These are phyloP conservation scores for Metellina segmentata DNA, from an alignment of 2,888 invertebrate species.

Conservation along the genomic window DNA sequence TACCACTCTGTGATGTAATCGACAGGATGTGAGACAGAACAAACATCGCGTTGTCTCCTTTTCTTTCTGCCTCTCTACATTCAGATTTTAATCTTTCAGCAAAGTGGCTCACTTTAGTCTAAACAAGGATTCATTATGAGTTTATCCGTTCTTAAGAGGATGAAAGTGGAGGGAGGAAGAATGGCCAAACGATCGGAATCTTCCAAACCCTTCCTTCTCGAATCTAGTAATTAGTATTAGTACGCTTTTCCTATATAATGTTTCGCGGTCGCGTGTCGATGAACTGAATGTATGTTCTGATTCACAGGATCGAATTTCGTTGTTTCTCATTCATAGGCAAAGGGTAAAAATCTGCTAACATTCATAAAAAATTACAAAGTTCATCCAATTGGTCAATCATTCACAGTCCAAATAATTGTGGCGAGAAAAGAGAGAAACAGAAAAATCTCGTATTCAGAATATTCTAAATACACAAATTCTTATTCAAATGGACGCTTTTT, in stretches of 20 bases:
- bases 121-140: not conserved
- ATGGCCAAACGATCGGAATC: not conserved
- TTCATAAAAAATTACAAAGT: not conserved
- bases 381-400: no score
- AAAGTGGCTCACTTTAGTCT: not conserved
- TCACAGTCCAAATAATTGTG: no score
- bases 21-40: not conserved
- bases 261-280: not conserved
- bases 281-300: not conserved
- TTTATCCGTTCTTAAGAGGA: not conserved
- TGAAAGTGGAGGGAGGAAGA: conserved; percentile 6
- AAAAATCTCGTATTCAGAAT: no score
- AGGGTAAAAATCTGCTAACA: not conserved
- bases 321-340: not conserved
- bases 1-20: not conserved
- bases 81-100: conserved; percentile 1
- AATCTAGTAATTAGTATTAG: not conserved
- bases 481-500: no score
- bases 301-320: not conserved
- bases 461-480: no score
- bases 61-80: not conserved
- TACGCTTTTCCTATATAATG: not conserved
- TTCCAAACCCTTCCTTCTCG: not conserved
- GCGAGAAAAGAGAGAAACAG: no score
- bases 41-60: not conserved